Evolutionary conservation across 2,113 vertebrate species (phyloP).

Genomic region (Dipodomys spectabilis): DNA sequence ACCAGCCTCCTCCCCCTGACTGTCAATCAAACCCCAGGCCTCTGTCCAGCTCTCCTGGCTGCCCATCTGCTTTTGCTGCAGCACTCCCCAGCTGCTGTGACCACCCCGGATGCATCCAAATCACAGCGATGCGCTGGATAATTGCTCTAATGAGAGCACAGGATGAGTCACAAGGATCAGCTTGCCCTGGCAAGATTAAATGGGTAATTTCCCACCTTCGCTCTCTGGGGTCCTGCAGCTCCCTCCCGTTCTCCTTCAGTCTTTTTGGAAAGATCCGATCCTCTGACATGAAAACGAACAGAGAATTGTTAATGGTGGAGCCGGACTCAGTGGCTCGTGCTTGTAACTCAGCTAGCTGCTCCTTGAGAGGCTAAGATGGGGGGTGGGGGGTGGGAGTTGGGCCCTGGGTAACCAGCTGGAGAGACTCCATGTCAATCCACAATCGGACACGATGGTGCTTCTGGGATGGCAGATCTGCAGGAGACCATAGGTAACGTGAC

Average conservation of each 20-base stretch:
- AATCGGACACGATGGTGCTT: no score
- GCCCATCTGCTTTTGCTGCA: slow-evolving; percentile 29
- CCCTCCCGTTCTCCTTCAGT: background rate
- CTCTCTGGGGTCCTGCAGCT: background rate
- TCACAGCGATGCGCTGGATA: slow-evolving; percentile 65
- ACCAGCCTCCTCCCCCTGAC: background rate
- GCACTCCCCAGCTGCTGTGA: slow-evolving; percentile 26
- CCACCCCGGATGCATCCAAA: slow-evolving; percentile 47
- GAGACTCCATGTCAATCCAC: no score
- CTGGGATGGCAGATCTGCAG: no score
- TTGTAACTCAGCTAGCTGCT: no score
- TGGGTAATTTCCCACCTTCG: background rate
- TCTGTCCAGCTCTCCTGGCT: background rate
- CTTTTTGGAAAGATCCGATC: background rate
- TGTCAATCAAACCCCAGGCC: slow-evolving; percentile 12
- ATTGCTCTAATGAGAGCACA: slow-evolving; percentile 63
- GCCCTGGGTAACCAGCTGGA: no score
- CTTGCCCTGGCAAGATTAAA: slow-evolving; percentile 18
- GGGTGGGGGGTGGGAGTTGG: no score
- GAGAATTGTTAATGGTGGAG: background rate
- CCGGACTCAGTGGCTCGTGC: no score
- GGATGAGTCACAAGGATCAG: background rate
- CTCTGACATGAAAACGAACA: background rate
- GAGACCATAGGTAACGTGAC: no score
- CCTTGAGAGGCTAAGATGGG: no score